Conservation (phyloP, 2,888 invertebrate species). For the Acronicta leporina region DNA sequence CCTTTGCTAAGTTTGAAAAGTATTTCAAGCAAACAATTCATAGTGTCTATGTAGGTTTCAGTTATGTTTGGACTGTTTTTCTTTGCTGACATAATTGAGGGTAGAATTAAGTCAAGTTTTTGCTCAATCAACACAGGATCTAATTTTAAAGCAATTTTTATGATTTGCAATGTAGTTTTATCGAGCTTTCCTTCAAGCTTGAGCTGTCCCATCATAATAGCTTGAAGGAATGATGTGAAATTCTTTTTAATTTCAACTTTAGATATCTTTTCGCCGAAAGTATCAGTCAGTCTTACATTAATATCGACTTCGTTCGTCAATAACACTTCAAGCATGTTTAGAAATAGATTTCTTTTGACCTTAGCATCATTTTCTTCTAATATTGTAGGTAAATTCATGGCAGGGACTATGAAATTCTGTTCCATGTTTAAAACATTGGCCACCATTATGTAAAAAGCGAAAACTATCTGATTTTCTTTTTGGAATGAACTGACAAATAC, state of each 20-base stretch:
- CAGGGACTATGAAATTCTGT: conserved; percentile 77
- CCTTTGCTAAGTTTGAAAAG: conserved; percentile 83
- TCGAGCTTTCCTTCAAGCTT: conserved; percentile 79
- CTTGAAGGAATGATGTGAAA: conserved; percentile 78
- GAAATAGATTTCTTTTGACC: conserved; percentile 74
- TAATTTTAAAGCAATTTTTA: conserved; percentile 77
- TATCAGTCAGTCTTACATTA: conserved; percentile 76
- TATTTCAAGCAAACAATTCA: conserved; percentile 79
- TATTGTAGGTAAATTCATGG: conserved; percentile 71
- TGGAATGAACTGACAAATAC: conserved; percentile 77
- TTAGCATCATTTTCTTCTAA: conserved; percentile 73
- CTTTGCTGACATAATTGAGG: conserved; percentile 76
- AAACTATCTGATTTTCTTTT: conserved; percentile 78
- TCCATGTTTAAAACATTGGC: conserved; percentile 73
- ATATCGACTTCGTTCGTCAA: conserved; percentile 80
- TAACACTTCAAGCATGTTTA: conserved; percentile 76
- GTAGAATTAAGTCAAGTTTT: conserved; percentile 74
- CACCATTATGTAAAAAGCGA: conserved; percentile 80
- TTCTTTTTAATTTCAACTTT: conserved; percentile 81
- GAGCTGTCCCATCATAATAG: conserved; percentile 75
- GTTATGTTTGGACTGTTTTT: conserved; percentile 66
- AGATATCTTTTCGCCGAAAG: conserved; percentile 75
- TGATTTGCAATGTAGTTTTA: conserved; percentile 74
- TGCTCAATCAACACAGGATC: conserved; percentile 82
- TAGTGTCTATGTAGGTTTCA: conserved; percentile 73